Evolutionary conservation across 2,888 invertebrate genomes (phyloP).

Genomic region (Melipona bicolor): DNA sequence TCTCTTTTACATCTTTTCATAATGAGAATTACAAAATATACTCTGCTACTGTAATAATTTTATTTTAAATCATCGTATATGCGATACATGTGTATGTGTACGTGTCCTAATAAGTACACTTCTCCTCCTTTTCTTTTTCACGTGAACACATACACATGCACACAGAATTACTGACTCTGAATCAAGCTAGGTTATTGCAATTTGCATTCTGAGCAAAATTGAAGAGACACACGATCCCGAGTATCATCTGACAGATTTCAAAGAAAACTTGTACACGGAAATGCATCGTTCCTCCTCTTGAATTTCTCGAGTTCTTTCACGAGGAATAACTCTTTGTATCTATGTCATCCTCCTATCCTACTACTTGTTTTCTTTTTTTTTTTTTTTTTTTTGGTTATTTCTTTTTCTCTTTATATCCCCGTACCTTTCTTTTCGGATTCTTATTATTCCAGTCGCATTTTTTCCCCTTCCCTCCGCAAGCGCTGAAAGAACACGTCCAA

Average conservation of each 20-base stretch:
- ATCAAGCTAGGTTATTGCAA: slow-evolving; percentile 18
- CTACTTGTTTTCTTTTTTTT: slow-evolving; percentile 11
- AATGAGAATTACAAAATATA: no score
- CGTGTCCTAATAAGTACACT: background rate
- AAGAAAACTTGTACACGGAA: slow-evolving; percentile 44
- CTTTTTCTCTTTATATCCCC: background rate
- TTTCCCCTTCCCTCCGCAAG: background rate
- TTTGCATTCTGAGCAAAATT: slow-evolving; percentile 27
- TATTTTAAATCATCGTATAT: background rate
- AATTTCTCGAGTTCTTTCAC: slow-evolving; percentile 48
- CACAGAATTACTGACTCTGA: background rate
- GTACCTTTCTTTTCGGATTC: slow-evolving; percentile 29
- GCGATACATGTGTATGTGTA: no score
- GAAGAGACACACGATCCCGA: slow-evolving; percentile 16
- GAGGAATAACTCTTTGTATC: slow-evolving; percentile 57
- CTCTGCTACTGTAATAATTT: background rate
- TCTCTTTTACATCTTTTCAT: no score
- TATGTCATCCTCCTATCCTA: slow-evolving; percentile 44
- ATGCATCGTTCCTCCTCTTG: slow-evolving; percentile 39
- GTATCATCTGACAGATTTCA: slow-evolving; percentile 30
- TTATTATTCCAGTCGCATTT: slow-evolving; percentile 42
- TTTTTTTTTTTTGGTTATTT: background rate
- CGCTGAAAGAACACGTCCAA: slow-evolving; percentile 34
- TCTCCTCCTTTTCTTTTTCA: background rate
- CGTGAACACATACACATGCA: background rate